phyloP scores from a whole-genome alignment of 2,113 vertebrate species.

The Gasterosteus aculeatus region DNA sequence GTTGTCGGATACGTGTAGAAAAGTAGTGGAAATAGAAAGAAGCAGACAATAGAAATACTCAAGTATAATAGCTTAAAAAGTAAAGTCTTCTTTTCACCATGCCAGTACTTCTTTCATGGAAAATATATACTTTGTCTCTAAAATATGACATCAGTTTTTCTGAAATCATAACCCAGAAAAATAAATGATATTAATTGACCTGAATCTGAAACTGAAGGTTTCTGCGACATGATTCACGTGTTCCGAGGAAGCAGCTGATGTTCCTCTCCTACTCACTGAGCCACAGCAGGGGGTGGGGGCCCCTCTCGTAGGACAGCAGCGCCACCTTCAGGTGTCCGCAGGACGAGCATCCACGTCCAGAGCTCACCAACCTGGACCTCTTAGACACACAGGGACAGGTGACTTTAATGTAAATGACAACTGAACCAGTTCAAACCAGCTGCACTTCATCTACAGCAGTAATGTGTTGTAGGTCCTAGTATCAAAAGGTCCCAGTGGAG shows the following conservation, averaged over 20 bases:
- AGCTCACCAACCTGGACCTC: neutral
- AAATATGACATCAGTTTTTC: neutral
- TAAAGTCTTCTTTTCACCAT: neutral
- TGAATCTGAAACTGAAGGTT: too few species aligned
- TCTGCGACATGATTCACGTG: slow-evolving; percentile 1
- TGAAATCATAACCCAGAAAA: neutral
- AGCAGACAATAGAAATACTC: neutral
- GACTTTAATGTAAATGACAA: neutral
- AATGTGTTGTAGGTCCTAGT: neutral
- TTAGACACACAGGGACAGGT: neutral
- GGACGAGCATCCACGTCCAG: neutral
- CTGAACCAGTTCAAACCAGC: neutral
- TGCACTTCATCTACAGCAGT: neutral
- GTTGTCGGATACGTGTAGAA: neutral
- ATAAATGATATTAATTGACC: neutral
- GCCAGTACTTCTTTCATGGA: neutral
- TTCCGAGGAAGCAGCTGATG: slow-evolving; percentile 36
- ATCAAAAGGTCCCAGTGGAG: too few species aligned
- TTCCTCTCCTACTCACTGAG: slow-evolving; percentile 29
- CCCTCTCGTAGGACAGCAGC: neutral
- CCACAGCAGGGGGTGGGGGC: neutral
- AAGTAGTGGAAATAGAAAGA: neutral
- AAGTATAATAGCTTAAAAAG: neutral
- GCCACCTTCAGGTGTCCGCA: slow-evolving; percentile 32
- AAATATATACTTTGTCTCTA: neutral